These are phyloP conservation scores for Blastobasis lacticolella DNA, from an alignment of 2,888 invertebrate species.

Conservation along the genomic window DNA sequence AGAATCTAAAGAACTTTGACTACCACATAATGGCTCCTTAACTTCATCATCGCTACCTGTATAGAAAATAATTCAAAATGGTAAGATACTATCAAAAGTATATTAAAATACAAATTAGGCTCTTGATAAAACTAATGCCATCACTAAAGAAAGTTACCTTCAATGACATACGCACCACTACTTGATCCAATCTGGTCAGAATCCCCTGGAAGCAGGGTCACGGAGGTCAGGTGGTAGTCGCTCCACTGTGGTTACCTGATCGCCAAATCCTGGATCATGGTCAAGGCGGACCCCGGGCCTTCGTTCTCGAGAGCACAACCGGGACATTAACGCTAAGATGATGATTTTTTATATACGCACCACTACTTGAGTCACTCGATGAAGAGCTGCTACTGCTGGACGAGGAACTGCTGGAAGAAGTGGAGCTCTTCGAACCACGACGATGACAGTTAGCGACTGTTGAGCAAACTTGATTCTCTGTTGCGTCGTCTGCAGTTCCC, in stretches of 20 bases:
- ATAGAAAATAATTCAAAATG: background rate
- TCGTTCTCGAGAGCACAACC: no score
- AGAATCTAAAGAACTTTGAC: background rate
- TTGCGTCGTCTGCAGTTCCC: no score
- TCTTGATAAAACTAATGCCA: background rate
- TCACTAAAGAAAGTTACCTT: background rate
- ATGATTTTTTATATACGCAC: no score
- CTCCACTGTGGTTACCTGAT: no score
- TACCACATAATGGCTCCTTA: background rate
- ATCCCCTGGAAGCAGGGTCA: no score
- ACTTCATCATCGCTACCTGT: constrained; percentile 1
- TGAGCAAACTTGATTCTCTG: no score
- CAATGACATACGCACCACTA: no score
- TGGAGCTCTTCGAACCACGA: background rate
- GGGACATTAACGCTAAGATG: no score
- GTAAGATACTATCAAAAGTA: background rate
- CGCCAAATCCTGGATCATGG: no score
- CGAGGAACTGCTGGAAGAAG: background rate
- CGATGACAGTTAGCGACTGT: background rate
- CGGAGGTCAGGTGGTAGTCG: no score
- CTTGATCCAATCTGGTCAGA: no score
- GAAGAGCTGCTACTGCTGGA: background rate
- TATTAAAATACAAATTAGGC: background rate
- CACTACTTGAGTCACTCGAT: background rate
- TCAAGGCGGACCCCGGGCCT: no score